These are phyloP conservation scores for Musca domestica DNA, from an alignment of 1,140 invertebrate species.

Conservation along the genomic window DNA sequence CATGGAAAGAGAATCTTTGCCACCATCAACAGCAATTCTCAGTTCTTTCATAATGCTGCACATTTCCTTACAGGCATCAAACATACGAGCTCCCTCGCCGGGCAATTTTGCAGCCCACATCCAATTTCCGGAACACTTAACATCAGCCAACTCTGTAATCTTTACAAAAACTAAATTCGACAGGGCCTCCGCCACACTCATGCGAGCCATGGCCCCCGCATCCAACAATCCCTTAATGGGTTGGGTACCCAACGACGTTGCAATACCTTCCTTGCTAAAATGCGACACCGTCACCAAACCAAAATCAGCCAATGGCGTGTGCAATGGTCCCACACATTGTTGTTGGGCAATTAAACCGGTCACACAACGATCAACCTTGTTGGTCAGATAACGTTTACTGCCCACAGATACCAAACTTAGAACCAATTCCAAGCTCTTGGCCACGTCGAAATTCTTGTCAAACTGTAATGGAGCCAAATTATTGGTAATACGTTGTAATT, in stretches of 20 bases:
- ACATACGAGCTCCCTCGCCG: constrained; percentile 84
- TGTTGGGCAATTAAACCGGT: constrained; percentile 95
- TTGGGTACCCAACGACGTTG: constrained; percentile 94
- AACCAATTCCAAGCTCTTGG: constrained; percentile 74
- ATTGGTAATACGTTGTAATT: constrained; percentile 53
- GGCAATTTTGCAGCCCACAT: constrained; percentile 98
- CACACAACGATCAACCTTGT: constrained; percentile 93
- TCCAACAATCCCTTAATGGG: constrained; percentile 86
- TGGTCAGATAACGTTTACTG: constrained; percentile 94
- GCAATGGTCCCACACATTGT: constrained; percentile 94
- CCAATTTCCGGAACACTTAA: constrained; percentile 98
- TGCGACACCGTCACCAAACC: constrained; percentile 87
- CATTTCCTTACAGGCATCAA: constrained; percentile 84
- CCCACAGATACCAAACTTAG: constrained; percentile 86
- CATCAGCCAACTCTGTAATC: constrained; percentile 79
- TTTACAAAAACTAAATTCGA: constrained; percentile 96
- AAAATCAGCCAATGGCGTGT: constrained; percentile 92
- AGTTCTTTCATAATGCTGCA: constrained; percentile 81
- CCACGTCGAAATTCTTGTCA: constrained; percentile 52
- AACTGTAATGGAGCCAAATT: constrained; percentile 28
- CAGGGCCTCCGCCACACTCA: constrained; percentile 91
- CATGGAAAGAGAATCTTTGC: constrained; percentile 98
- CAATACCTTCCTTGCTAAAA: constrained; percentile 73
- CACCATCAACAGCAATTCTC: constrained; percentile 93
- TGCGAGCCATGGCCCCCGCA: constrained; percentile 79